Evolutionary conservation across 2,113 vertebrate genomes (phyloP), one percentile per base, ranked within the genome.

Genomic region (Lepus europaeus): DNA sequence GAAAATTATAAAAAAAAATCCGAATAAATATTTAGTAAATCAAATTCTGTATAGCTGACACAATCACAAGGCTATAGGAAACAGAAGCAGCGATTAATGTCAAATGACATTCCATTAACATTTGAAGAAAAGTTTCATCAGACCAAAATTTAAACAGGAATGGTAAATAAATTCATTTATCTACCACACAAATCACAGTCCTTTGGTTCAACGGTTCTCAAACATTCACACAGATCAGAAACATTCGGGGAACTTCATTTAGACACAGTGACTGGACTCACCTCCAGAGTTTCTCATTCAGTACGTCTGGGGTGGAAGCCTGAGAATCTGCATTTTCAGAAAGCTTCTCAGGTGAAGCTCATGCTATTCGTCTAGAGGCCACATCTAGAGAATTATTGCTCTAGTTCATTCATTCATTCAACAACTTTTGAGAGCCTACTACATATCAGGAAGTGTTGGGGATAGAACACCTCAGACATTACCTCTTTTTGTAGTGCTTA

Each of bases 121-220:
- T 12, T 3, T 39, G 20, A 64, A 77, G 49, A 92, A 87, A 83
- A 91, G n/a, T 87, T 85, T 78, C 23, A 78, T n/a, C 23, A 53
- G 33, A 95, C 56, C 10, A n/a, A 51, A 91, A 84, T 36, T 64
- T 66, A 92, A 89, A 93, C 6, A 72, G 39, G 76, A 82, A 69
- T 81, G 77, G 80, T 33, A 45, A 14, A 81, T 1, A 59, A 17
- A 68, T 29, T 33, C 70, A 23, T 72, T 82, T 76, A 96, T 14
- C 79, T 82, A 95, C 61, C 78, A 66, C 16, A 85, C 96, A 97
- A 98, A 90, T 68, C 77, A 53, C 88, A 97, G 87, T 93, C 68
- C 56, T 93, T 19, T 90, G 13, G 23, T 81, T 92, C 51, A 83
- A 20, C 88, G 84, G 59, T 88, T 96, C 85, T 80, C 20, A 68